Evolutionary conservation across 2,797 vertebrate genomes (phyloP), one percentile per base, ranked within the genome.

Genomic region (Eulemur mongoz): DNA sequence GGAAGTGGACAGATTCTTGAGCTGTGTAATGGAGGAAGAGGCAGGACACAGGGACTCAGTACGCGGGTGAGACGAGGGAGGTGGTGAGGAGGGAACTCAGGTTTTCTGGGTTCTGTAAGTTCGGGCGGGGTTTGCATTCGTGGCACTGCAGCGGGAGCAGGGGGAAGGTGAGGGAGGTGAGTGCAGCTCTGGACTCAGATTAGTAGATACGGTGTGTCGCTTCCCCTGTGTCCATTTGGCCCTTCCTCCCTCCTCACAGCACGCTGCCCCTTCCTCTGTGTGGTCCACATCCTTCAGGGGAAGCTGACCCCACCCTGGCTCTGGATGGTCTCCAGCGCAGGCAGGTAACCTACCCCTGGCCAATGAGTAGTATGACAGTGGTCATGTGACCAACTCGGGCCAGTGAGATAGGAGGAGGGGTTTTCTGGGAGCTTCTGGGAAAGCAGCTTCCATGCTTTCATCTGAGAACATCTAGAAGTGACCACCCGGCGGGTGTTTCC

Each of bases 341-440:
- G 27, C 7, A 10, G 89, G 30, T 40, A 48, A 50, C 38, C 22
- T 48, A 38, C 11, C 38, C n/a, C 69, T 59, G 30, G 48, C 35
- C 84, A 73, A 4, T 73, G 78, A 54, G 50, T 43, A 86, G 76
- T 5, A 50, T 17, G 69, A n/a, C 45, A 45, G 30, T 9, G 22
- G 50, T 43, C 92, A 52, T 2, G 11, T 89, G 91, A 61, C 30
- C 35, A 6, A 12, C 17, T 23, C n/a, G 30, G 40, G 45, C 70
- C 93, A 90, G 11, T 57, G 79, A 80, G 50, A 81, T 18, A 35
- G 72, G 40, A 87, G 69, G 61, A 61, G 45, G 78, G 75, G 70
- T 38, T 73, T 92, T 30, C 75, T 8, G 38, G 57, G 17, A 63
- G 23, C 84, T 93, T 94, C 86, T 89, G 75, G 75, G 83, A 93